phyloP scores from a whole-genome alignment of 2,113 vertebrate genomes.

The Dryoscopus gambensis region DNA sequence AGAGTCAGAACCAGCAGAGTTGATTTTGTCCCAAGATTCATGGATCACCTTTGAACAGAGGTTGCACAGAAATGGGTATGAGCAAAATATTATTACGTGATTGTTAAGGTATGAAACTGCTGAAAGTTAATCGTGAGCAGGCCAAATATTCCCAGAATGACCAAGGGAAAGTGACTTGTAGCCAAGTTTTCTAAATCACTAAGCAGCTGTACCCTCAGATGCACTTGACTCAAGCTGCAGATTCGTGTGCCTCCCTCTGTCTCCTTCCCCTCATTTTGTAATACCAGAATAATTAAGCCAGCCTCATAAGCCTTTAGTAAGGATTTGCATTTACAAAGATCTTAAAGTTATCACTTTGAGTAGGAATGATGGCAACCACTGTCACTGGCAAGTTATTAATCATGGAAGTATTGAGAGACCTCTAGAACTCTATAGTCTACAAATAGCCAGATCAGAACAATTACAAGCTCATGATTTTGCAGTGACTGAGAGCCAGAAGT shows the following conservation, averaged over 20 bases:
- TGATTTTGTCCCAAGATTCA: neutral
- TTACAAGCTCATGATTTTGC: slow-evolving; percentile 16
- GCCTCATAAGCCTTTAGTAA: neutral
- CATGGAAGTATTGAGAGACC: neutral
- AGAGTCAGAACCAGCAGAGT: neutral
- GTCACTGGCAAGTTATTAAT: neutral
- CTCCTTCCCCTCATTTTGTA: neutral
- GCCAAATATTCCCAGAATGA: neutral
- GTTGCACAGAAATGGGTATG: neutral
- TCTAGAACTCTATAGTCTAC: neutral
- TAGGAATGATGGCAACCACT: neutral
- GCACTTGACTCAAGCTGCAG: neutral
- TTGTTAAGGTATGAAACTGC: neutral
- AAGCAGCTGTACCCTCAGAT: neutral
- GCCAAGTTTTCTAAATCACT: neutral
- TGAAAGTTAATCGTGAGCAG: neutral
- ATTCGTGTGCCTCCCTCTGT: neutral
- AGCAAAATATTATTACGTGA: neutral
- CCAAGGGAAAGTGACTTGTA: neutral
- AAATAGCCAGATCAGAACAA: slow-evolving; percentile 16
- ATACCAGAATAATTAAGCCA: neutral
- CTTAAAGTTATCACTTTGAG: neutral
- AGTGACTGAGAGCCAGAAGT: slow-evolving; percentile 4
- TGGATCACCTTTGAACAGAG: neutral
- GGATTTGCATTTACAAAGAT: neutral